phyloP scores from a whole-genome alignment of 1,140 invertebrate species.

The Micrasema longulum region DNA sequence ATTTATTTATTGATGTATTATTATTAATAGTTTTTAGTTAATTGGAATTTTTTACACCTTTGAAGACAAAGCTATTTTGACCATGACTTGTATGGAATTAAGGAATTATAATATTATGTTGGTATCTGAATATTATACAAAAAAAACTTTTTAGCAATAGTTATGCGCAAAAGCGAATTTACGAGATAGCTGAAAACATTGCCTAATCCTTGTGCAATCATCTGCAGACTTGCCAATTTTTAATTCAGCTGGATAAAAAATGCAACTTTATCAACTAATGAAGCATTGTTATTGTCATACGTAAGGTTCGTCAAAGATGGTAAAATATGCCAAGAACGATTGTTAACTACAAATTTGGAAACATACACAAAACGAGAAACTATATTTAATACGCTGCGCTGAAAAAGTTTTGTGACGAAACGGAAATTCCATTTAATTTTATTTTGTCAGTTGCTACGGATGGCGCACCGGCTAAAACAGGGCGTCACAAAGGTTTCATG shows the following conservation, averaged over 20 bases:
- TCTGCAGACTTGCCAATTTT: too few species aligned
- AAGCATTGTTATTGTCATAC: too few species aligned
- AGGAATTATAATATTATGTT: too few species aligned
- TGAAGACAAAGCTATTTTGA: too few species aligned
- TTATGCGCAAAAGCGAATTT: constrained; percentile 58
- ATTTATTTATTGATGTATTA: too few species aligned
- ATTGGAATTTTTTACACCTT: too few species aligned
- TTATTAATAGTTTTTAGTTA: too few species aligned
- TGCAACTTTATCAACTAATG: not conserved
- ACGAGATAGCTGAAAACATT: constrained; percentile 55
- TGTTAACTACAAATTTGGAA: constrained; percentile 50
- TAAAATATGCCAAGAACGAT: constrained; percentile 56
- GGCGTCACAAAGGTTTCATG: constrained; percentile 55
- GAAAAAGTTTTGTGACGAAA: constrained; percentile 55
- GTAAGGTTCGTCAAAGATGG: too few species aligned
- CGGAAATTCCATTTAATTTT: constrained; percentile 56
- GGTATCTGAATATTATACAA: too few species aligned
- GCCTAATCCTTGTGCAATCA: too few species aligned
- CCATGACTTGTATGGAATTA: too few species aligned
- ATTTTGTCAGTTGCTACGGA: constrained; percentile 57
- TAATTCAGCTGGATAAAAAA: too few species aligned
- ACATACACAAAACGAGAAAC: constrained; percentile 57
- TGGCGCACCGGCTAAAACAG: constrained; percentile 56
- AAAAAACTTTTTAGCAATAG: constrained; percentile 56
- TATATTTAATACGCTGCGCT: constrained; percentile 56